phyloP scores from a whole-genome alignment of 2,888 invertebrate genomes.

The Cylindroiulus punctatus region DNA sequence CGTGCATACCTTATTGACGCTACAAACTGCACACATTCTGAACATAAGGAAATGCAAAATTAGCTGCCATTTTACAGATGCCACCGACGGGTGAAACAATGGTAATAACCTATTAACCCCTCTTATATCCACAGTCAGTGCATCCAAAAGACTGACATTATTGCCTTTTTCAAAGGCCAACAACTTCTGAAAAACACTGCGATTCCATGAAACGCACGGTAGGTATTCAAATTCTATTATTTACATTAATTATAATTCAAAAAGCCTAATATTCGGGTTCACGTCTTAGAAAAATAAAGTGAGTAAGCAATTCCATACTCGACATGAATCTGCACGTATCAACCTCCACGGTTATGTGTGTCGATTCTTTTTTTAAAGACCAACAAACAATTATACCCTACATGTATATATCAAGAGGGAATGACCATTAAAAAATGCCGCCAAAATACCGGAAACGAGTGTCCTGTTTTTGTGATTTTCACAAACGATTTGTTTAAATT shows the following conservation, averaged over 20 bases:
- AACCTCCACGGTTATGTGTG: not conserved
- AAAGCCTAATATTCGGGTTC: conserved; percentile 3
- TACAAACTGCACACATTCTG: not conserved
- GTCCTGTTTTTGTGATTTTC: not conserved
- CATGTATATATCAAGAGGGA: not conserved
- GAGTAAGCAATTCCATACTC: not conserved
- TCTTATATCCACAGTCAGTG: not conserved
- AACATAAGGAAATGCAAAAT: no score
- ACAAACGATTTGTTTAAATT: conserved; percentile 11
- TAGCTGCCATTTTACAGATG: not conserved
- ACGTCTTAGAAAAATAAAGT: not conserved
- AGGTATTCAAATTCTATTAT: conserved; percentile 34
- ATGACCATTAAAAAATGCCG: conserved; percentile 42
- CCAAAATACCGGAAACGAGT: conserved; percentile 8
- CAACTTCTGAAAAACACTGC: not conserved
- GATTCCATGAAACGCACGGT: conserved; percentile 12
- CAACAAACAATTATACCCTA: conserved; percentile 32
- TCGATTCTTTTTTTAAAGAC: not conserved
- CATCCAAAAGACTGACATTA: not conserved
- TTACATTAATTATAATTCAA: conserved; percentile 20
- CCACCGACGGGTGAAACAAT: not conserved
- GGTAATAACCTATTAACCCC: conserved; percentile 42
- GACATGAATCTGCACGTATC: conserved; percentile 12
- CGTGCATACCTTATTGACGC: not conserved
- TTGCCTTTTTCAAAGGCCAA: conserved; percentile 20